Base-by-base conservation (phyloP, 2,113 vertebrate genomes). In the Pao palembangensis region DNA sequence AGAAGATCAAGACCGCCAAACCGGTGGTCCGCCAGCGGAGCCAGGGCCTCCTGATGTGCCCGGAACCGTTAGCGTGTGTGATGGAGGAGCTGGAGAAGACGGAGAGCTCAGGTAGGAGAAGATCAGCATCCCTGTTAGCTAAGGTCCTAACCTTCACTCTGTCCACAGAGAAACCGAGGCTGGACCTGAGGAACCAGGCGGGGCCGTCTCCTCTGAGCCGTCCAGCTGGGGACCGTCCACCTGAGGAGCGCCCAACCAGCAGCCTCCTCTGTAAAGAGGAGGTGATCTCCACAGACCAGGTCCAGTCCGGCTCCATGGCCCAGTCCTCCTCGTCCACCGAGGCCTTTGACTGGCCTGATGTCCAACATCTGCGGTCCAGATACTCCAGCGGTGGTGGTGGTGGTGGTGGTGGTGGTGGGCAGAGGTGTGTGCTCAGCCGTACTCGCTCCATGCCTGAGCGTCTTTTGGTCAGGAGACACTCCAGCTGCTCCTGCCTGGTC, bases 331-430 rank as follows among this genome's bases (percentile, higher is more conserved):
- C 61, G 17, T 88, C 38, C 1, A 14, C 74, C 0, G 93, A 95
- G 65, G 83, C 81, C 34, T 96, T 97, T 60, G 7, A 67, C 52
- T 97, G 96, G 96, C 95, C 96, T 0, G 93, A 98, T 0, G 95
- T 96, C 20, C 88, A 77, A 4, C 87, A 94, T 54, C 92, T 98
- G 3, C 73, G 93, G 50, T 94, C 93, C 52, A 93, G 84, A 59
- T 95, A 95, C 31, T 58, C 83, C 0, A 78, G 43, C 43, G 31
- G 19, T 0, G 3, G 46, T 2, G n/a, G 25, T 17, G 18, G 53
- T 25, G 57, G 84, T 0, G 78, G 43, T 34, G 38, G 19, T 0
- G 3, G 47, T 1, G n/a, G 25, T 15, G 18, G 53, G 8, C 56
- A 57, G 41, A 77, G 47, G 28, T 18, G 5, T 11, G 6, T 48